Percentiles rank a stretch among this genome's conserved stretches.
phyloP scores from a whole-genome alignment of 2,113 vertebrate genomes.

The Motacilla alba region DNA sequence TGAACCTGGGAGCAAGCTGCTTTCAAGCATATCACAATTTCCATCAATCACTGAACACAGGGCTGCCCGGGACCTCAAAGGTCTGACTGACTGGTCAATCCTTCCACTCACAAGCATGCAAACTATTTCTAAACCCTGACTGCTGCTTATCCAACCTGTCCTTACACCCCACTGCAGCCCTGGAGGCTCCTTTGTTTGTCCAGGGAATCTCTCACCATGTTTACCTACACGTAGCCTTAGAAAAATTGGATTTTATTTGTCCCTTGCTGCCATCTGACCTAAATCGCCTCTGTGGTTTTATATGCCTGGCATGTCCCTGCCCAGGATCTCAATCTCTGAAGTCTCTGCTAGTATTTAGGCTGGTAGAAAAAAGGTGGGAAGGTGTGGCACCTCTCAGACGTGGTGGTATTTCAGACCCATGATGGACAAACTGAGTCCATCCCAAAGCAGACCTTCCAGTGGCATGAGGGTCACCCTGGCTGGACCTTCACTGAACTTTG shows the following conservation, averaged over 20 bases:
- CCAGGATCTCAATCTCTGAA: neutral
- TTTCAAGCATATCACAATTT: neutral
- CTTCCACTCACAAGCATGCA: neutral
- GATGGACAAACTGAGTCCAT: rapidly evolving
- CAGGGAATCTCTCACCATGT: neutral
- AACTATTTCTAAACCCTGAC: neutral
- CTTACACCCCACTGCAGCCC: neutral
- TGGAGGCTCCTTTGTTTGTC: neutral
- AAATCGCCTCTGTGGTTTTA: neutral
- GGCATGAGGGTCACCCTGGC: neutral
- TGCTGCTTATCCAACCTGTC: neutral
- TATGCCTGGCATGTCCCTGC: neutral
- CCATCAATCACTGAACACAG: neutral
- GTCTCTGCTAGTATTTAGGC: neutral
- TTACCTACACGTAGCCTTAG: neutral
- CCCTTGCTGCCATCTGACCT: neutral
- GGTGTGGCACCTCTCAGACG: neutral
- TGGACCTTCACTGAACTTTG: neutral
- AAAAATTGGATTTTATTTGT: neutral
- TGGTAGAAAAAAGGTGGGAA: neutral
- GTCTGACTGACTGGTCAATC: neutral
- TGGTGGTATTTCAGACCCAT: neutral
- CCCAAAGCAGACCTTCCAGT: neutral
- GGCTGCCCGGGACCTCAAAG: neutral
- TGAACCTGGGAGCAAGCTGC: neutral